phyloP scores from a whole-genome alignment of 1,140 invertebrate species.

The Calliopsis andreniformis region DNA sequence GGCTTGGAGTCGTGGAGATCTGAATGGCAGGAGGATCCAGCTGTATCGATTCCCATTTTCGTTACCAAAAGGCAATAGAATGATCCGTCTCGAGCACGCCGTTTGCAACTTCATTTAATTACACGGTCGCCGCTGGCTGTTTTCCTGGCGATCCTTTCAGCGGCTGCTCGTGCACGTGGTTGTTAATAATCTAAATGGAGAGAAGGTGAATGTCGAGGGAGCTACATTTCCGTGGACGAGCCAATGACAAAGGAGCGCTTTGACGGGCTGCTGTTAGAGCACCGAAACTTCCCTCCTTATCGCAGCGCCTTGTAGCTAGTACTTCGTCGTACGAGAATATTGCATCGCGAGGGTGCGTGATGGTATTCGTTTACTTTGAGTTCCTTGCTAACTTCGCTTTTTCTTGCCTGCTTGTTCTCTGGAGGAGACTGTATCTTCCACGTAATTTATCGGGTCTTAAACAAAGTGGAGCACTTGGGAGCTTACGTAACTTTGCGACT shows the following conservation, averaged over 20 bases:
- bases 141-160: slow-evolving; percentile 13
- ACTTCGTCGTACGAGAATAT: slow-evolving; percentile 14
- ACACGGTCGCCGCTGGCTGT: background rate
- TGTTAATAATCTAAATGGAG: slow-evolving; percentile 54
- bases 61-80: slow-evolving; percentile 2
- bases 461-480: no score
- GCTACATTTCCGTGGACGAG: slow-evolving; percentile 21
- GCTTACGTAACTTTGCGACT: no score
- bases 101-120: slow-evolving; percentile 32
- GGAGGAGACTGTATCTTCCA: background rate
- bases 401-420: background rate
- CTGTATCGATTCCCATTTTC: slow-evolving; percentile 5
- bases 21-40: background rate
- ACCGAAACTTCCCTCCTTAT: slow-evolving; percentile 39
- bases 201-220: slow-evolving; percentile 27
- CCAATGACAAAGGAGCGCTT: slow-evolving; percentile 45
- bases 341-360: background rate
- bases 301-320: slow-evolving; percentile 22
- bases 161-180: background rate
- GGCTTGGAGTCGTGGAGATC: background rate
- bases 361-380: background rate
- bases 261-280: slow-evolving; percentile 32
- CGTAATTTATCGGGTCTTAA: background rate
- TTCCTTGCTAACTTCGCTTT: background rate
- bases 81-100: background rate